A percentile compares a stretch with the other conserved stretches of the same genome.
These are phyloP conservation scores for Nycticryphes semicollaris DNA, from an alignment of 2,113 vertebrate species.

Conservation along the genomic window DNA sequence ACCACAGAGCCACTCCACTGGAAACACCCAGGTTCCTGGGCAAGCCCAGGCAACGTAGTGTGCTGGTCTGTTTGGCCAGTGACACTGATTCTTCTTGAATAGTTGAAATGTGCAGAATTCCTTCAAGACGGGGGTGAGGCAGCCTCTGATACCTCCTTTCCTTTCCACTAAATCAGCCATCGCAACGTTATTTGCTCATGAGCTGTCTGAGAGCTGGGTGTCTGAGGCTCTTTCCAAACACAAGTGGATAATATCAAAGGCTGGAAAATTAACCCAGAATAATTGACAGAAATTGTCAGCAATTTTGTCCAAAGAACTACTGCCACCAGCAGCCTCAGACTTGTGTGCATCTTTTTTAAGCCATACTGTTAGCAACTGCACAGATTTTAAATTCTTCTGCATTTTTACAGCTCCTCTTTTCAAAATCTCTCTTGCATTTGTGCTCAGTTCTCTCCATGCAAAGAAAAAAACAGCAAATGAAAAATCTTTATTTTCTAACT, in stretches of 20 bases:
- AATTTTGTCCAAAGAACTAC: background rate
- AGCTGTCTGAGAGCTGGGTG: background rate
- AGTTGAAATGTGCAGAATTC: background rate
- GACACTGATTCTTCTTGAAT: background rate
- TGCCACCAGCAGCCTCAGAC: background rate
- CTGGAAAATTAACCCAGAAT: background rate
- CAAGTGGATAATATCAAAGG: background rate
- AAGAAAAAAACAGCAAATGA: background rate
- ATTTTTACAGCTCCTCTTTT: background rate
- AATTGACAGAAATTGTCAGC: background rate
- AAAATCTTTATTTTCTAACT: background rate
- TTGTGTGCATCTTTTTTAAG: background rate
- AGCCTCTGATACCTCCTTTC: background rate
- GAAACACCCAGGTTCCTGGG: accelerated
- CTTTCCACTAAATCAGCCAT: background rate
- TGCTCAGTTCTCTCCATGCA: background rate
- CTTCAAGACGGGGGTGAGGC: background rate
- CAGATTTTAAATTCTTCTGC: background rate
- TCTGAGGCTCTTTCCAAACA: background rate
- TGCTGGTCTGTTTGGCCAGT: background rate
- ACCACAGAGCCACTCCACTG: no score
- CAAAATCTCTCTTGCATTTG: background rate
- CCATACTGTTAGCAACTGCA: background rate
- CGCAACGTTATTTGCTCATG: accelerated
- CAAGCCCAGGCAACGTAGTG: accelerated